Conservation (phyloP, 2,797 vertebrate genomes). For the Spheniscus humboldti region DNA sequence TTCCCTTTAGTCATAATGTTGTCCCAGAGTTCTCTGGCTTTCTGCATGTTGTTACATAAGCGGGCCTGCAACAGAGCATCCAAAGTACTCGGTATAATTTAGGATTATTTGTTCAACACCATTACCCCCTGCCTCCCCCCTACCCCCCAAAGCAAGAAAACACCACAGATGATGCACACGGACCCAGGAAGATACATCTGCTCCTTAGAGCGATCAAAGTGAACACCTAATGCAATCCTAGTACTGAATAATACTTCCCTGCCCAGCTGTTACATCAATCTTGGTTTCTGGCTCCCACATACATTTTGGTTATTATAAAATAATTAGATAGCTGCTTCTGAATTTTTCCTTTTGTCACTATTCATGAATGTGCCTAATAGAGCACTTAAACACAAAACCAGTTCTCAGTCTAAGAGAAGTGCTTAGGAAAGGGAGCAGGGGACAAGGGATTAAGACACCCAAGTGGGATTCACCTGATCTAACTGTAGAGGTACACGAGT, state of each 20-base stretch:
- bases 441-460: background rate
- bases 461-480: background rate
- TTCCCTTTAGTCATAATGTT: constrained; percentile 97
- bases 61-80: constrained; percentile 77
- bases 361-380: background rate
- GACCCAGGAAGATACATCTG: background rate
- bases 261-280: background rate
- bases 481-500: background rate
- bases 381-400: background rate
- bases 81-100: background rate
- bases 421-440: background rate
- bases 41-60: constrained; percentile 96
- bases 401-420: background rate
- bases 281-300: background rate
- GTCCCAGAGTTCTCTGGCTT: constrained; percentile 97
- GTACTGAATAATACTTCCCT: background rate
- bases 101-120: background rate
- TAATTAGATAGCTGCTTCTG: background rate
- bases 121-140: too few species aligned
- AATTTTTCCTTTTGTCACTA: background rate
- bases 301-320: background rate
- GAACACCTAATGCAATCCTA: background rate
- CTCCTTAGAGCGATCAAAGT: accelerated
- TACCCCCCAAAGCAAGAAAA: background rate
- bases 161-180: background rate